A percentile compares a stretch with the other conserved stretches of the same genome.
Evolutionary conservation across 2,888 invertebrate species (phyloP).

Genomic region (Trachelus tabidus): DNA sequence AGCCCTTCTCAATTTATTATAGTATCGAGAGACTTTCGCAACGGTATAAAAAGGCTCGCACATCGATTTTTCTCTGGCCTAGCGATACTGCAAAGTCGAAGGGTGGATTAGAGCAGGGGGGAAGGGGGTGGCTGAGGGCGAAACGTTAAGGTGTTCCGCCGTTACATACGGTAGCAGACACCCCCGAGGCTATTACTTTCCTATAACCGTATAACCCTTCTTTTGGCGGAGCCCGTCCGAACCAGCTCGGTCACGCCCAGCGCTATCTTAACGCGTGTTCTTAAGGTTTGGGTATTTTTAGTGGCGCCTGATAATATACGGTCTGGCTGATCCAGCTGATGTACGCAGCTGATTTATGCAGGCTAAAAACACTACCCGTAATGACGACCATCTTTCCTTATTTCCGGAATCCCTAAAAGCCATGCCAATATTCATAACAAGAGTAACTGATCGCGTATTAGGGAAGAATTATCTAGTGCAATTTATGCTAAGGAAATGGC

Average conservation of each 20-base stretch:
- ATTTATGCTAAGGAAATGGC: no score
- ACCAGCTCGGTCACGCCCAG: slow-evolving; percentile 42
- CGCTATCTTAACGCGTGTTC: slow-evolving; percentile 50
- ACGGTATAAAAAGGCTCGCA: no score
- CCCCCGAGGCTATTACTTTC: slow-evolving; percentile 43
- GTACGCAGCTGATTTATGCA: no score
- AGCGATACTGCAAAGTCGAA: no score
- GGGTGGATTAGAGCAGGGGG: no score
- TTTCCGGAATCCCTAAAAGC: neutral
- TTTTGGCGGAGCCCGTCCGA: slow-evolving; percentile 33
- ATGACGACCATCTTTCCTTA: neutral
- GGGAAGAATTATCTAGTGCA: no score
- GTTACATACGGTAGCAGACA: slow-evolving; percentile 6
- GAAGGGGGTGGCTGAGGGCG: no score
- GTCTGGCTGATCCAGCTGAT: slow-evolving; percentile 17
- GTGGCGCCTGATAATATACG: slow-evolving; percentile 42
- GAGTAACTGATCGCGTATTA: neutral
- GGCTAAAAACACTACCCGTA: no score
- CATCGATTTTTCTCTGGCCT: no score
- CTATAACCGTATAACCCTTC: slow-evolving; percentile 44
- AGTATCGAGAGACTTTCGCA: no score
- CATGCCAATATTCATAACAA: slow-evolving; percentile 2
- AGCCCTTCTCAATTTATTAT: no score
- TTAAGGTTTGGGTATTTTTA: slow-evolving; percentile 49
- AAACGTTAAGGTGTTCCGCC: no score